phyloP scores from a whole-genome alignment of 2,797 vertebrate genomes.

The Chromis chromis region DNA sequence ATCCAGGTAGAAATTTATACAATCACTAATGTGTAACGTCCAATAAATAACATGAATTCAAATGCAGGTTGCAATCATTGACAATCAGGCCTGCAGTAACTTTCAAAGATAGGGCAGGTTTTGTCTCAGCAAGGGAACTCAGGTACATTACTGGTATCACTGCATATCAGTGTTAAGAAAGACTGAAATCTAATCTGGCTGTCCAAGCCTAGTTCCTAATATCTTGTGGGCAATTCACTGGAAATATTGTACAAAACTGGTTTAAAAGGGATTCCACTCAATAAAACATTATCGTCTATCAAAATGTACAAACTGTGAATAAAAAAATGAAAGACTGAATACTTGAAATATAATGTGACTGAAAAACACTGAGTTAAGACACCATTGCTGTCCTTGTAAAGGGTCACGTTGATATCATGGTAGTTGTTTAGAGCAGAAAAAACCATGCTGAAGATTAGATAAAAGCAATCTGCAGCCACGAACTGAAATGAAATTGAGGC shows the following conservation, averaged over 20 bases:
- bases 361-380: not conserved
- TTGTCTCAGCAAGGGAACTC: no score
- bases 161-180: no score
- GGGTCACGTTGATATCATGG: not conserved
- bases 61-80: not conserved
- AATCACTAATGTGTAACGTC: no score
- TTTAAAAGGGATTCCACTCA: not conserved
- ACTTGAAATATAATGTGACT: not conserved
- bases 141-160: no score
- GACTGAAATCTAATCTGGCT: no score
- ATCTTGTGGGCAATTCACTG: no score
- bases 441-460: not conserved
- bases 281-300: not conserved
- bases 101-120: not conserved
- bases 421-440: not conserved
- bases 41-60: not conserved
- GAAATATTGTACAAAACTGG: not conserved
- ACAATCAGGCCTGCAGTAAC: not conserved
- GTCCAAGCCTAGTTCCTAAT: no score
- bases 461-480: not conserved
- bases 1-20: no score
- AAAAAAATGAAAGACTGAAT: not conserved
- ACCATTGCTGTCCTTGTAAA: not conserved
- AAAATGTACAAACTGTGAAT: not conserved
- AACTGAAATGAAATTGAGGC: slow-evolving; percentile 3